Evolutionary conservation across 1,140 invertebrate genomes (phyloP).

Genomic region (Drosophila ogumai): DNA sequence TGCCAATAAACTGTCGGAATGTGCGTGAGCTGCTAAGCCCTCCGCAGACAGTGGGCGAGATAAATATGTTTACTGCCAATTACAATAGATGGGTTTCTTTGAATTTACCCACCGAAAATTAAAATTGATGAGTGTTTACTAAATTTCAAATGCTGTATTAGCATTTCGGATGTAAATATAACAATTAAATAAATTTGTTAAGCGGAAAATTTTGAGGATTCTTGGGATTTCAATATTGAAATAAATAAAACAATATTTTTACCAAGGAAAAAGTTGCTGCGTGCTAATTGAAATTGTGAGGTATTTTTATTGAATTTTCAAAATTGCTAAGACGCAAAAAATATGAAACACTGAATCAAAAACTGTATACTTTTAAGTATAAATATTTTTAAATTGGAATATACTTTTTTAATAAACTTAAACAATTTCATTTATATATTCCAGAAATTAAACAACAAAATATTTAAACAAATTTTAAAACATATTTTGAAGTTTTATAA

Average conservation of each 20-base stretch:
- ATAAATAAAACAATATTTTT: constrained; percentile 1
- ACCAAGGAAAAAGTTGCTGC: too few species aligned
- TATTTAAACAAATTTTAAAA: not conserved
- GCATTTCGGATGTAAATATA: constrained; percentile 7
- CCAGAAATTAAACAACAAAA: not conserved
- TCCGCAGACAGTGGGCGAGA: constrained; percentile 42
- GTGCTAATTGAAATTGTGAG: not conserved
- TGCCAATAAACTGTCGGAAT: constrained; percentile 75
- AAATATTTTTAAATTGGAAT: not conserved
- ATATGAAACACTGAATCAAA: not conserved
- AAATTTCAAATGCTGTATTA: not conserved
- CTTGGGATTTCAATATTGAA: not conserved
- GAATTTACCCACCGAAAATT: not conserved
- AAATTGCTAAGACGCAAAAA: not conserved
- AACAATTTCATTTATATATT: not conserved
- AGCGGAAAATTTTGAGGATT: not conserved
- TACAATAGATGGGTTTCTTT: constrained; percentile 17
- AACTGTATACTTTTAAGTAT: not conserved
- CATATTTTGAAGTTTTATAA: not conserved
- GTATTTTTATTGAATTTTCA: not conserved
- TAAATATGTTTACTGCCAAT: constrained; percentile 29
- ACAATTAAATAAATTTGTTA: not conserved
- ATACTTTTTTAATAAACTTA: not conserved
- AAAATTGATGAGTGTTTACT: constrained; percentile 19
- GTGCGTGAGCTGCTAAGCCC: constrained; percentile 65